Base-by-base conservation (phyloP, 2,797 vertebrate genomes). In the Brachyrhaphis roseni region DNA sequence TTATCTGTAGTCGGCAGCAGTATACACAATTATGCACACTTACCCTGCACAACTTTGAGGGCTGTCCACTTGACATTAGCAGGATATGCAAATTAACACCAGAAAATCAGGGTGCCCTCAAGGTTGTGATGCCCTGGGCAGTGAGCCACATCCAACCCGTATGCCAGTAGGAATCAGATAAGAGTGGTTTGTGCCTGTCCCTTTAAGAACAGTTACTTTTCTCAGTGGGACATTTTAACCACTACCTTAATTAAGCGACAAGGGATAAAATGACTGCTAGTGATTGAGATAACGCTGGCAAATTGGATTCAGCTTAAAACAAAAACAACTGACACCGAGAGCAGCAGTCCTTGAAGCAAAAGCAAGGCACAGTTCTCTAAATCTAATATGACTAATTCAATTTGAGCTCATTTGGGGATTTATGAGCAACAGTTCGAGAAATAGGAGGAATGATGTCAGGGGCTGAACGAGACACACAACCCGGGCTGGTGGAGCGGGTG, bases 401-500 rank as follows among this genome's bases (percentile, higher is more conserved):
- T 79, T 81, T 77, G 3, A 53, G 47, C 53, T 83, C 78, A 78
- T 86, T 74, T 82, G 74, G 72, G 74, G 74, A 79, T 82, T 88
- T 78, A 84, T 77, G 78, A 62, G 80, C 43, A 76, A 70, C 62
- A 70, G 76, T 75, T 79, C 36, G 57, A 76, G 49, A 39, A 78
- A 83, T 78, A 57, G 75, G 87, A 26, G 78, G 86, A 47, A 4
- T 43, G 66, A 75, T 64, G 82, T 81, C 47, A 34, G 6, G 75
- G 34, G 72, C 46, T n/a, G 12, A 82, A 74, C 6, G 59, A 23
- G 62, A n/a, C 51, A 45, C 45, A 45, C 49, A 59, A 6, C n/a
- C 79, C 36, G 68, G 2, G 31, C 64, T 53, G 78, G n/a, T 49
- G 26, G 36, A 31, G 47, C 72, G 47, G 46, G 18, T 39, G 20